Conservation (phyloP, 1,140 invertebrate genomes). For the Platorchestia sp. region DNA sequence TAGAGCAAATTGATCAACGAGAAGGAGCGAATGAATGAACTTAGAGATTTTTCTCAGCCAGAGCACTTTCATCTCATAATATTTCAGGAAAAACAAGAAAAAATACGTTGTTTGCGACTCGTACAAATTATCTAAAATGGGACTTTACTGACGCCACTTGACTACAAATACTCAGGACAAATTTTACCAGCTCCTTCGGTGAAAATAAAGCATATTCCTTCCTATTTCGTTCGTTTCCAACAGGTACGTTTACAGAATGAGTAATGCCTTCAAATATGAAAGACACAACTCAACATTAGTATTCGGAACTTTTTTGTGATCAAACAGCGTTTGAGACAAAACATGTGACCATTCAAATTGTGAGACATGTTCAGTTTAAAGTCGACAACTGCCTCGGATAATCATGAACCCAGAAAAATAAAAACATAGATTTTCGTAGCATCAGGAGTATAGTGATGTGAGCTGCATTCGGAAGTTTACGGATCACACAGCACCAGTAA, state of each 20-base stretch:
- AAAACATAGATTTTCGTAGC: not conserved
- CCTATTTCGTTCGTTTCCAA: not conserved
- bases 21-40: no score
- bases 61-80: no score
- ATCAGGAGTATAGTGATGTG: not conserved
- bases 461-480: not conserved
- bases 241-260: not conserved
- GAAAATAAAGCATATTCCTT: not conserved
- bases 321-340: not conserved
- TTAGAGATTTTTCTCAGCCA: no score
- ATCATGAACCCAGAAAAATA: not conserved
- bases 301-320: not conserved
- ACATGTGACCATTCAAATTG: not conserved
- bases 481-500: not conserved
- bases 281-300: not conserved
- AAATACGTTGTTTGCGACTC: no score
- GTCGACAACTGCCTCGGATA: not conserved
- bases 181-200: not conserved
- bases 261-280: not conserved
- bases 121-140: no score
- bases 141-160: no score
- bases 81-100: no score
- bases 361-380: not conserved
- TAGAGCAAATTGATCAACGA: no score
- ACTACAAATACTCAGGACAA: no score